Percentiles rank a stretch among this genome's conserved stretches.
These are phyloP conservation scores for Archaeoteleia sp. DNA, from an alignment of 2,888 invertebrate species.

Conservation along the genomic window DNA sequence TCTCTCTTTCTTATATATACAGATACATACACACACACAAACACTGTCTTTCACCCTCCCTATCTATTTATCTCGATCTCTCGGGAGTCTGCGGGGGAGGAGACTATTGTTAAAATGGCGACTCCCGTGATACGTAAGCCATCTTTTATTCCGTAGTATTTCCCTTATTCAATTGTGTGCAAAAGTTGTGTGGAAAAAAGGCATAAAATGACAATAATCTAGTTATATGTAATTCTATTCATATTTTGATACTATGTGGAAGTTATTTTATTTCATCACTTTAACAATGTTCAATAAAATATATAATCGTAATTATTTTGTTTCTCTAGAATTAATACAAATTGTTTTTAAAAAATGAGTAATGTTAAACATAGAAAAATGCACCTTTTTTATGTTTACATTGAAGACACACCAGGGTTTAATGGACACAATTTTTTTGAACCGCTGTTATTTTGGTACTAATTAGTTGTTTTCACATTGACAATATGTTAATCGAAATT, in stretches of 20 bases:
- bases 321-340: too few relatives aligned
- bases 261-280: slow-evolving; percentile 29
- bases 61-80: slow-evolving; percentile 54
- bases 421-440: too few relatives aligned
- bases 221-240: too few relatives aligned
- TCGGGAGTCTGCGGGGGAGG: slow-evolving; percentile 66
- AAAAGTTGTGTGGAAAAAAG: slow-evolving; percentile 21
- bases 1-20: slow-evolving; percentile 30
- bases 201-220: slow-evolving; percentile 19
- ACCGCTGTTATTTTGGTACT: too few relatives aligned
- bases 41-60: slow-evolving; percentile 54
- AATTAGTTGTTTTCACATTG: too few relatives aligned
- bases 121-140: slow-evolving; percentile 60
- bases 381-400: too few relatives aligned
- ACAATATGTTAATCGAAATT: too few relatives aligned
- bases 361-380: too few relatives aligned
- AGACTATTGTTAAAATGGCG: slow-evolving; percentile 72
- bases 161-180: slow-evolving; percentile 24
- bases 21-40: slow-evolving; percentile 13
- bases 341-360: too few relatives aligned
- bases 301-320: too few relatives aligned
- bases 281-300: neutral
- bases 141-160: slow-evolving; percentile 60
- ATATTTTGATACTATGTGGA: too few relatives aligned
- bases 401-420: too few relatives aligned